These are phyloP conservation scores for Carassius carassius DNA, from an alignment of 2,113 vertebrate species.

Conservation along the genomic window DNA sequence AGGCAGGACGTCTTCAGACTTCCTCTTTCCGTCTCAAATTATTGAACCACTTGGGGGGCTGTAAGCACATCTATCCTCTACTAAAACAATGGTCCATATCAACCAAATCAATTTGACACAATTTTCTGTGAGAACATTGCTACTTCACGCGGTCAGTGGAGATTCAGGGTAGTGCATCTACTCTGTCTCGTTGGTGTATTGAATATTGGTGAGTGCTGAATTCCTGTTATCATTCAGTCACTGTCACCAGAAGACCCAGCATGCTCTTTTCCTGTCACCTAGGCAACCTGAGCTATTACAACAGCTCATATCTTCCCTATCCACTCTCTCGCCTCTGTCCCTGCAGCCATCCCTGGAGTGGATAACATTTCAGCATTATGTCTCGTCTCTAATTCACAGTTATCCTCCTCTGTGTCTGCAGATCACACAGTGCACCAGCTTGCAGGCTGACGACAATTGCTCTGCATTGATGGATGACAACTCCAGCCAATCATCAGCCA, in stretches of 20 bases:
- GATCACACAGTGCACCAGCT: slow-evolving; percentile 69
- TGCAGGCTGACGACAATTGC: slow-evolving; percentile 70
- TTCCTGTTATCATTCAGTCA: slow-evolving; percentile 48
- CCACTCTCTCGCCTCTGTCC: slow-evolving; percentile 47
- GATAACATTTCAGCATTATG: slow-evolving; percentile 48
- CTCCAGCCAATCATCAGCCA: slow-evolving; percentile 76
- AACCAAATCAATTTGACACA: background rate
- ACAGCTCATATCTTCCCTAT: slow-evolving; percentile 27
- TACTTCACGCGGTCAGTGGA: background rate
- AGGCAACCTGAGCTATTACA: slow-evolving; percentile 48
- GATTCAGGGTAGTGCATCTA: background rate
- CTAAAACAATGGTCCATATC: slow-evolving; percentile 3
- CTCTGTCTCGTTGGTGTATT: slow-evolving; percentile 22
- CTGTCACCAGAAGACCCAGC: slow-evolving; percentile 38
- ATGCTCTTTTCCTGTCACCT: slow-evolving; percentile 44
- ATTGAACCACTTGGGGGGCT: background rate
- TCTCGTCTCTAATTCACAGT: slow-evolving; percentile 46
- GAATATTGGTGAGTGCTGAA: slow-evolving; percentile 19
- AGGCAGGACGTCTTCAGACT: slow-evolving; percentile 34
- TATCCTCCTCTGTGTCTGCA: slow-evolving; percentile 55
- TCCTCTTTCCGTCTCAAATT: slow-evolving; percentile 26
- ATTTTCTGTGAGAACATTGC: background rate
- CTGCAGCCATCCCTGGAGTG: slow-evolving; percentile 35
- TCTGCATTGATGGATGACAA: slow-evolving; percentile 77
- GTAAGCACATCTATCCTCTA: background rate